Base-by-base conservation (phyloP, 37 sponge, comb jelly and placozoan species). In the Geodia barretti region DNA sequence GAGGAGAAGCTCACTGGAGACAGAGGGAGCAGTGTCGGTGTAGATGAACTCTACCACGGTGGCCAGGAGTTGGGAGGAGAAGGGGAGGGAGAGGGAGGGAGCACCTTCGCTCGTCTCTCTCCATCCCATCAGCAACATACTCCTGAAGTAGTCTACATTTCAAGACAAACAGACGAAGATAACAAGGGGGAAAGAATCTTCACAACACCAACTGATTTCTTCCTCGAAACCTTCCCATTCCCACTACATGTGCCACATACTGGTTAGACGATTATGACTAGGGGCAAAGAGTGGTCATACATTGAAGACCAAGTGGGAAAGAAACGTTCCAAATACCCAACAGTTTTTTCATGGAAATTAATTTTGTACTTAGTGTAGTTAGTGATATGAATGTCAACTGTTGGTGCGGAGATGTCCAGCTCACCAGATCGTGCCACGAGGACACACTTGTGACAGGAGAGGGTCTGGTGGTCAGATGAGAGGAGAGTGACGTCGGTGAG, bases 101-200 rank as follows among this genome's bases (percentile, higher is more conserved):
- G 39, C 54, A 42, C 69, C 47, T 17, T 72, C 72, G 17, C 75
- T 40, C 35, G 89, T 87, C 87, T 93, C 94, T 73, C 86, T 89
- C 94, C 94, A 93, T 54, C 94, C 91, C 94, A 89, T 89, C 39
- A 85, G 70, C 43, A 93, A 62, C 94, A 93, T 93, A 62, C 94
- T 89, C 36, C 75, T 54, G 70, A 93, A 93, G 74, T 88, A 93
- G 32, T 93, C 94, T 92, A 60, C 21, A 79, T n/a, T n/a, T n/a
- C n/a, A n/a, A n/a, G n/a, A n/a, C n/a, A n/a, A n/a, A n/a, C n/a
- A n/a, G n/a, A n/a, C n/a, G n/a, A n/a, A n/a, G n/a, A n/a, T n/a
- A n/a, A n/a, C n/a, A n/a, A n/a, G n/a, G n/a, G n/a, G n/a, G n/a
- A n/a, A n/a, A n/a, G n/a, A n/a, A n/a, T n/a, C n/a, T n/a, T n/a